Conservation (phyloP, 2,888 invertebrate species). For the Platycheirus rosarum region DNA sequence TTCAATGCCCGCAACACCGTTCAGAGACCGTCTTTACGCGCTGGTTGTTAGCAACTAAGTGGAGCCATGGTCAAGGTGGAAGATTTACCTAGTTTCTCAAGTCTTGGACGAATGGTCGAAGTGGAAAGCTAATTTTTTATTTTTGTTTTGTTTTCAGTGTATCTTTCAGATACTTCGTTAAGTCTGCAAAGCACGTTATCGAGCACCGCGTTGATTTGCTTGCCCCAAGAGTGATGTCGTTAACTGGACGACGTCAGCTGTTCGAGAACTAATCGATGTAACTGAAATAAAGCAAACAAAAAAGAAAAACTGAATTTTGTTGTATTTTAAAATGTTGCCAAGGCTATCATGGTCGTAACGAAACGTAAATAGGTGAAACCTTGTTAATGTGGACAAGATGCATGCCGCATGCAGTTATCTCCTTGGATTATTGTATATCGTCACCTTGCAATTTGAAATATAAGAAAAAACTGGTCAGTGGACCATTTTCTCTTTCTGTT, state of each 20-base stretch:
- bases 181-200: constrained; percentile 69
- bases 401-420: no score
- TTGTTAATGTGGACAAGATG: constrained; percentile 21
- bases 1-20: constrained; percentile 5
- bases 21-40: constrained; percentile 39
- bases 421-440: constrained; percentile 48
- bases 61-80: constrained; percentile 48
- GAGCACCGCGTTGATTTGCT: constrained; percentile 23
- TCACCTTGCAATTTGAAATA: constrained; percentile 24
- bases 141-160: background rate
- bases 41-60: constrained; percentile 58
- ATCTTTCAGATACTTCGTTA: constrained; percentile 65
- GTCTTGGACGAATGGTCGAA: constrained; percentile 49
- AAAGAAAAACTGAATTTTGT: constrained; percentile 17
- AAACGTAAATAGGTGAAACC: constrained; percentile 30
- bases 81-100: constrained; percentile 43
- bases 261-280: constrained; percentile 10
- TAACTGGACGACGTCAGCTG: constrained; percentile 40
- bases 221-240: constrained; percentile 4
- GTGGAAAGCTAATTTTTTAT: constrained; percentile 58
- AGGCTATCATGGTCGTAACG: constrained; percentile 13
- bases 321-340: constrained; percentile 3
- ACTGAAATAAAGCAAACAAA: constrained; percentile 31
- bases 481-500: constrained; percentile 73
- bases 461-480: constrained; percentile 61